phyloP scores from a whole-genome alignment of 2,888 invertebrate genomes.

The Drosophila setosimentum region DNA sequence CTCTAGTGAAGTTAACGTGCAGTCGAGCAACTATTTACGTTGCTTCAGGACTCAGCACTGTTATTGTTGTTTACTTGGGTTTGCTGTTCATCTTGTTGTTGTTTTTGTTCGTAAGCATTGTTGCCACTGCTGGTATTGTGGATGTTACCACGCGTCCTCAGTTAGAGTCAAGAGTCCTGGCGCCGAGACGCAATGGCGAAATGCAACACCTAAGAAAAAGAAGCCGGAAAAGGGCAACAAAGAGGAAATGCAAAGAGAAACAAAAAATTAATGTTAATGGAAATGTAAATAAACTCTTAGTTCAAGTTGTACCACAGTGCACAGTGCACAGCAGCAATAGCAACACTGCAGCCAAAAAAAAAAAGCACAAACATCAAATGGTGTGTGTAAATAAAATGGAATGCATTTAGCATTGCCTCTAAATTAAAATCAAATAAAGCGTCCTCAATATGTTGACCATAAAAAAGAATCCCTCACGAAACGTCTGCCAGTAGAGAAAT shows the following conservation, averaged over 20 bases:
- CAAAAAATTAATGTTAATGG: conserved; percentile 47
- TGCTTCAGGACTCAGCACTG: conserved; percentile 22
- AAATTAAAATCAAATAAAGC: conserved; percentile 66
- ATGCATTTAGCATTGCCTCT: conserved; percentile 57
- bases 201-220: conserved; percentile 28
- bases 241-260: conserved; percentile 6
- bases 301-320: conserved; percentile 50
- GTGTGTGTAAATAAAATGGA: conserved; percentile 62
- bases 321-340: conserved; percentile 13
- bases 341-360: not conserved
- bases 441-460: conserved; percentile 51
- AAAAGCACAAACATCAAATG: conserved; percentile 43
- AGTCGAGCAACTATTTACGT: conserved; percentile 49
- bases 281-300: conserved; percentile 68
- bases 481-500: conserved; percentile 11
- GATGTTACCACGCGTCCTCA: conserved; percentile 1
- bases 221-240: conserved; percentile 38
- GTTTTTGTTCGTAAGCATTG: conserved; percentile 2
- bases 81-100: conserved; percentile 1
- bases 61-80: conserved; percentile 29
- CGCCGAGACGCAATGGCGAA: conserved; percentile 15
- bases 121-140: conserved; percentile 18
- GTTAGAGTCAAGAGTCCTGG: conserved; percentile 55
- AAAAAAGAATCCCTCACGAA: conserved; percentile 40
- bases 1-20: conserved; percentile 55